Evolutionary conservation across 2,113 vertebrate genomes (phyloP).

Genomic region (Notarius lentiginosus): DNA sequence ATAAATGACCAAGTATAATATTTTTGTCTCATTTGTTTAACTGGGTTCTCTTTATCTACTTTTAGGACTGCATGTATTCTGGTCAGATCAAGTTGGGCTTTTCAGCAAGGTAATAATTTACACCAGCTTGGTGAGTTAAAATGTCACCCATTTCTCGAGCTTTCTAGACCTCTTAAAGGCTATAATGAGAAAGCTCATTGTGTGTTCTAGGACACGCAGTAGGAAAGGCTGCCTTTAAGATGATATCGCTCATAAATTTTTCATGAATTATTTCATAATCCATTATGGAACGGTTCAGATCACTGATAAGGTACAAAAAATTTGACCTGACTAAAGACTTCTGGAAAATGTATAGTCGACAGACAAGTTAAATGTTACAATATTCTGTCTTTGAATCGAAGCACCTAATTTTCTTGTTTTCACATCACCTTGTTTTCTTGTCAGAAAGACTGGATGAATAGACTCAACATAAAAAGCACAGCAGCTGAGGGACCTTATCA

Average conservation of each 20-base stretch:
- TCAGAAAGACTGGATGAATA: background rate
- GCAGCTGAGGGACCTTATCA: slow-evolving; percentile 22
- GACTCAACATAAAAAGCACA: background rate
- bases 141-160: background rate
- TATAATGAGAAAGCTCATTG: background rate
- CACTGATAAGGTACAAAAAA: background rate
- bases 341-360: background rate
- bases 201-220: background rate
- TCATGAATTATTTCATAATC: background rate
- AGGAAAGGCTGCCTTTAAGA: background rate
- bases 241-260: background rate
- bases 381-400: background rate
- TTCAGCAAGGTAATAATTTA: background rate
- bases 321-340: background rate
- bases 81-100: background rate
- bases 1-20: too few relatives aligned
- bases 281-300: too few relatives aligned
- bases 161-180: background rate
- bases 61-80: background rate
- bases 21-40: too few relatives aligned
- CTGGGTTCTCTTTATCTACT: too few relatives aligned
- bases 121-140: background rate
- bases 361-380: background rate
- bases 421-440: background rate
- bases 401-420: background rate